Conservation (phyloP, 2,797 vertebrate genomes). For the Cyclopterus lumpus region DNA sequence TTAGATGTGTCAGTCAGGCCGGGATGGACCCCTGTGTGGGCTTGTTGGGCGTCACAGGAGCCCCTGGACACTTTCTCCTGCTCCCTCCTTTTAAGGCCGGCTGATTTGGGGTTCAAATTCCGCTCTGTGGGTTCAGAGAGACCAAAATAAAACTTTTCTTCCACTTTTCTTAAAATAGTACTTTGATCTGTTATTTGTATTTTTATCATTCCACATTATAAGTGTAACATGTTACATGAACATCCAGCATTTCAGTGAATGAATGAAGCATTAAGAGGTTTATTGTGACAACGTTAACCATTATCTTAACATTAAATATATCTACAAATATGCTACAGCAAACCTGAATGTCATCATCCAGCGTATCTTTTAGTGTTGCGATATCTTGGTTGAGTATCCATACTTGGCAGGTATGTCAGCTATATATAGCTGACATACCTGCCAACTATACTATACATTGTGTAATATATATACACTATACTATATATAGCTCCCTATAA, state of each 20-base stretch:
- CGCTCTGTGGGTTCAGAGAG: constrained; percentile 84
- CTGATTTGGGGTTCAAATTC: constrained; percentile 99
- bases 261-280: background rate
- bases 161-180: background rate
- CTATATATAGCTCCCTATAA: constrained; percentile 10
- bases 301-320: background rate
- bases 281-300: background rate
- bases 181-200: background rate
- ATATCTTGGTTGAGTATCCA: constrained; percentile 5
- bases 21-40: constrained; percentile 91
- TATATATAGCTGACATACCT: too few relatives aligned
- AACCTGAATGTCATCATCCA: constrained; percentile 1
- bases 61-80: constrained; percentile 96
- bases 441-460: too few relatives aligned
- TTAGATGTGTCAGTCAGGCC: constrained; percentile 95
- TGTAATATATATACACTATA: too few relatives aligned
- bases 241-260: background rate
- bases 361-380: background rate
- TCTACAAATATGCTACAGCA: constrained; percentile 5
- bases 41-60: constrained; percentile 90
- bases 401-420: constrained; percentile 12
- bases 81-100: constrained; percentile 99
- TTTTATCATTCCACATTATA: background rate
- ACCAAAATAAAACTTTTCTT: background rate
- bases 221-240: background rate